Conservation (phyloP, 2,888 invertebrate genomes). For the Globia sparganii region DNA sequence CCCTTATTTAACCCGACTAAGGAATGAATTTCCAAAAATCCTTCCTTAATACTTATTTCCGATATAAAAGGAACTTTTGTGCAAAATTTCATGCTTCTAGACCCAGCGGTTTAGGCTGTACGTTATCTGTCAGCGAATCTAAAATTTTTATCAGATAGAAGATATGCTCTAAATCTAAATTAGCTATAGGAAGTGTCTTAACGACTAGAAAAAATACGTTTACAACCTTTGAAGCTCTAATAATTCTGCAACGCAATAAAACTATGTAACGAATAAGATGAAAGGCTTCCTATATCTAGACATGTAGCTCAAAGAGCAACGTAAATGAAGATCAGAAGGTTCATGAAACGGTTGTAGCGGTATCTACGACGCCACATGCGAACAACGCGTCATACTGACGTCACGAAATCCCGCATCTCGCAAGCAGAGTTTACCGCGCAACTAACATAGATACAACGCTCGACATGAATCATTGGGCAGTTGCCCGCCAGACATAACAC, state of each 20-base stretch:
- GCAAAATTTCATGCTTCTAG: too few relatives aligned
- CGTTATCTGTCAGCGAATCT: background rate
- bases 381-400: too few relatives aligned
- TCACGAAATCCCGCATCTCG: too few relatives aligned
- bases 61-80: too few relatives aligned
- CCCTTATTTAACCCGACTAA: too few relatives aligned
- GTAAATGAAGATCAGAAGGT: constrained; percentile 21
- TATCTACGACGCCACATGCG: too few relatives aligned
- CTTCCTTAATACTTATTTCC: too few relatives aligned
- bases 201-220: constrained; percentile 17
- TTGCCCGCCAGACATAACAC: too few relatives aligned
- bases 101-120: background rate
- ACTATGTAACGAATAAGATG: constrained; percentile 41
- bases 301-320: constrained; percentile 11
- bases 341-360: background rate
- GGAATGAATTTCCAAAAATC: too few relatives aligned
- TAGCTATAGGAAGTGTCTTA: background rate
- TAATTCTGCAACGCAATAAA: constrained; percentile 44
- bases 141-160: background rate
- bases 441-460: too few relatives aligned
- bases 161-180: background rate
- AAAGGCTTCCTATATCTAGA: constrained; percentile 46
- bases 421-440: too few relatives aligned
- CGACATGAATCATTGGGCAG: too few relatives aligned
- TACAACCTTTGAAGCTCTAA: constrained; percentile 43